Percentiles rank a stretch among this genome's conserved stretches.
Conservation (phyloP, 2,797 vertebrate species). For the Ctenosaura bakeri region DNA sequence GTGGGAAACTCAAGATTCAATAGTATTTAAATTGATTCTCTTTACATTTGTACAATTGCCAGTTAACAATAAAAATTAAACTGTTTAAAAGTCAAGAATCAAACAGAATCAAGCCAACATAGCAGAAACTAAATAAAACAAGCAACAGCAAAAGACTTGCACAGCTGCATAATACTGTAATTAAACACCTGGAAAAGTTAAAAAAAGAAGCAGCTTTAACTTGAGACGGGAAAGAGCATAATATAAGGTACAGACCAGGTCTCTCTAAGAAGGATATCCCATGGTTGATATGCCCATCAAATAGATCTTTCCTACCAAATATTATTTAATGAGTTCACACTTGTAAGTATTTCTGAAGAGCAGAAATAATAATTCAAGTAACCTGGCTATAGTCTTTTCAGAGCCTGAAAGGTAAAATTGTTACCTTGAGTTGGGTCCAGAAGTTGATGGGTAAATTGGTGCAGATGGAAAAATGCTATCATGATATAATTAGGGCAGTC, state of each 20-base stretch:
- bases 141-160: neutral
- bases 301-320: neutral
- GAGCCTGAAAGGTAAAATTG: neutral
- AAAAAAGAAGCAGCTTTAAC: too few species aligned
- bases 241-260: neutral
- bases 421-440: neutral
- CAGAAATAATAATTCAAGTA: neutral
- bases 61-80: neutral
- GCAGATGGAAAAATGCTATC: neutral
- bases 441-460: neutral
- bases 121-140: neutral
- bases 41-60: neutral
- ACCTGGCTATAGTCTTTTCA: neutral
- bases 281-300: neutral
- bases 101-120: neutral
- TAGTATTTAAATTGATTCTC: slow-evolving; percentile 16
- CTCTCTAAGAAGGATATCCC: neutral
- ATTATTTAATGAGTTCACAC: neutral
- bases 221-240: too few species aligned
- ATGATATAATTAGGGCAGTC: neutral
- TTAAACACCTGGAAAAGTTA: neutral
- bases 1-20: slow-evolving; percentile 62
- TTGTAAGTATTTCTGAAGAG: too few species aligned
- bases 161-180: neutral
- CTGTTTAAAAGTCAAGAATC: neutral